These are phyloP conservation scores for Drepana arcuata DNA, from an alignment of 1,140 invertebrate species.

Conservation along the genomic window DNA sequence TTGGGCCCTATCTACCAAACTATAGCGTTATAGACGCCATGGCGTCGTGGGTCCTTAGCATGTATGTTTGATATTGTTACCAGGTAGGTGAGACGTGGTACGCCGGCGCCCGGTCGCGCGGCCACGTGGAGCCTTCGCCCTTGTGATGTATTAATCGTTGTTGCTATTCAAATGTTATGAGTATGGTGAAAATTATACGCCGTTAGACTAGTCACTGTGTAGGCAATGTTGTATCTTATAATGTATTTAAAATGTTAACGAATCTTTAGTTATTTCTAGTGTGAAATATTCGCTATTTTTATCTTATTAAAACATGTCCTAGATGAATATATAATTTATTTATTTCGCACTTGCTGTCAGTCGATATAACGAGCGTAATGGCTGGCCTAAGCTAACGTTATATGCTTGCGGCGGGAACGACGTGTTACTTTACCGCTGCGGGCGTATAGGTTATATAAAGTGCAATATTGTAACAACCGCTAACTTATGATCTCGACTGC, in stretches of 20 bases:
- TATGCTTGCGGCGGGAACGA: no score
- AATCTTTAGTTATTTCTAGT: conserved; percentile 65
- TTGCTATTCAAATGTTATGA: conserved; percentile 52
- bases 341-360: conserved; percentile 33
- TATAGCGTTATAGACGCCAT: no score
- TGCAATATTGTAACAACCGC: conserved; percentile 22
- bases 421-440: conserved; percentile 9
- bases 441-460: conserved; percentile 8
- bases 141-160: conserved; percentile 58
- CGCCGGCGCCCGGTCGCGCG: no score
- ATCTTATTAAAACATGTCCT: conserved; percentile 37
- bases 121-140: conserved; percentile 15
- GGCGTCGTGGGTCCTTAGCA: no score
- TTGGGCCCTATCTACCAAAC: no score
- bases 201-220: conserved; percentile 68
- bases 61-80: neutral
- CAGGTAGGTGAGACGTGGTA: conserved; percentile 7
- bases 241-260: conserved; percentile 59
- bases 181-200: conserved; percentile 45
- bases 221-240: conserved; percentile 63
- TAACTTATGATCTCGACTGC: conserved; percentile 46
- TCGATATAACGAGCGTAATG: conserved; percentile 8
- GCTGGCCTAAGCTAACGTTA: conserved; percentile 20
- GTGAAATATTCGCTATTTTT: conserved; percentile 58
- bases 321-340: conserved; percentile 54